Percentiles rank a stretch among this genome's conserved stretches.
Evolutionary conservation across 2,113 vertebrate genomes (phyloP).

Genomic region (Lipotes vexillifer): DNA sequence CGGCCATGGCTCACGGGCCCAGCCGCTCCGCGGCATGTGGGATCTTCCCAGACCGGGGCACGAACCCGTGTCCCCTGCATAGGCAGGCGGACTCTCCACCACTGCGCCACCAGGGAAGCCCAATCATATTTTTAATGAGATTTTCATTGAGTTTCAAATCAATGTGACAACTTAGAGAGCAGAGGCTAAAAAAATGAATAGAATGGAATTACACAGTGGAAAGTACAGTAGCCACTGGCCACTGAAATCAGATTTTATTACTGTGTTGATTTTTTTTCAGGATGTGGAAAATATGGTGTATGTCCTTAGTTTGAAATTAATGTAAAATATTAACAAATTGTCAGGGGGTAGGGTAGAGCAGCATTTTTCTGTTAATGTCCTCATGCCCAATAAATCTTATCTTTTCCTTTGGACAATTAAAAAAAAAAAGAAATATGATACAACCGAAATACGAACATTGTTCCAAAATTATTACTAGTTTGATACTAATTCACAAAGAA

Average conservation of each 20-base stretch:
- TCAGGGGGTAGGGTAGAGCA: background rate
- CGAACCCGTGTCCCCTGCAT: too few species aligned
- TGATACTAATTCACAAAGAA: background rate
- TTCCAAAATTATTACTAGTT: background rate
- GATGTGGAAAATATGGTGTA: background rate
- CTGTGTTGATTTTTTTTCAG: background rate
- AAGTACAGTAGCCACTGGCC: background rate
- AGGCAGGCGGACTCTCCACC: too few species aligned
- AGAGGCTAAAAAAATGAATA: slow-evolving; percentile 42
- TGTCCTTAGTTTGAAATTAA: slow-evolving; percentile 17
- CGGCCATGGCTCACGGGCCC: too few species aligned
- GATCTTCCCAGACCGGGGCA: too few species aligned
- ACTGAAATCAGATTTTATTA: slow-evolving; percentile 5
- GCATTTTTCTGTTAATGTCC: background rate
- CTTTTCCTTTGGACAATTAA: background rate
- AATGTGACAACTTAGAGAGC: slow-evolving; percentile 37
- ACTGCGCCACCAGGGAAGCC: background rate
- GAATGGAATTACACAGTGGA: background rate
- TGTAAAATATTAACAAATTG: slow-evolving; percentile 39
- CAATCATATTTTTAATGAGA: slow-evolving; percentile 58
- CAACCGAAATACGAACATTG: background rate
- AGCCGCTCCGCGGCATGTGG: too few species aligned
- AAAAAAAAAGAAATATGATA: background rate
- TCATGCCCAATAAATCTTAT: background rate
- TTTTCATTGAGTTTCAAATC: slow-evolving; percentile 64